Percentiles rank a stretch among this genome's conserved stretches.
phyloP scores from a whole-genome alignment of 2,797 vertebrate species.

The Mus caroli region DNA sequence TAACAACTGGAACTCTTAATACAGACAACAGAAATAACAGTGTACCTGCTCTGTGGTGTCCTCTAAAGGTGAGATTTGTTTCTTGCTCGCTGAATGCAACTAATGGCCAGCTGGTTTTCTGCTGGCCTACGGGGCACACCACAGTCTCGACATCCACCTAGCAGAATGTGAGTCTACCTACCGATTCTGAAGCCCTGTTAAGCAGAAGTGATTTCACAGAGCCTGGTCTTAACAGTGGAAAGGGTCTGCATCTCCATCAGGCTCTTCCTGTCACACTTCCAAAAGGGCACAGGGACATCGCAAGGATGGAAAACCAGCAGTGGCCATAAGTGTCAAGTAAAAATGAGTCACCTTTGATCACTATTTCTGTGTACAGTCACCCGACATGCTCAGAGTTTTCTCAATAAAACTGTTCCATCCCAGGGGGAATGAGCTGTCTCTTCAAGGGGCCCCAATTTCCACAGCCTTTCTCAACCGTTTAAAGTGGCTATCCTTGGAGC shows the following conservation, averaged over 20 bases:
- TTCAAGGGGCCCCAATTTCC: slow-evolving; percentile 76
- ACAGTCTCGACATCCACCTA: neutral
- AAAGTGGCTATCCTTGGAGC: slow-evolving; percentile 83
- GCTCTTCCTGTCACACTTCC: neutral
- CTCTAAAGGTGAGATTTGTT: neutral
- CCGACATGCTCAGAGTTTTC: slow-evolving; percentile 65
- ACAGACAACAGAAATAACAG: neutral
- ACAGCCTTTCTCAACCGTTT: slow-evolving; percentile 78
- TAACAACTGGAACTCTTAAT: neutral
- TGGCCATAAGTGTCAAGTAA: slow-evolving; percentile 39
- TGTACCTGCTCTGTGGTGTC: neutral
- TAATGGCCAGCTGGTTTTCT: neutral
- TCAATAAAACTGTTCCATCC: slow-evolving; percentile 67
- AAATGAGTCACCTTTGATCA: slow-evolving; percentile 68
- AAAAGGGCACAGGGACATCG: neutral
- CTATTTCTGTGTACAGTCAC: slow-evolving; percentile 65
- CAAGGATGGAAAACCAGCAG: slow-evolving; percentile 39
- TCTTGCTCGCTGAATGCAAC: neutral
- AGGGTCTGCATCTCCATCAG: neutral
- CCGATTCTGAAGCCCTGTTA: neutral
- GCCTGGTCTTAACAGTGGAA: neutral
- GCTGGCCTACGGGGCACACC: neutral
- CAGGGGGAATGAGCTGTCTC: slow-evolving; percentile 25
- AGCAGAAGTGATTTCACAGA: slow-evolving; percentile 23
- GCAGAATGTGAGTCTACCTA: neutral